Evolutionary conservation across 2,797 vertebrate genomes (phyloP), one percentile per base, ranked within the genome.

Genomic region (Loriculus beryllinus): DNA sequence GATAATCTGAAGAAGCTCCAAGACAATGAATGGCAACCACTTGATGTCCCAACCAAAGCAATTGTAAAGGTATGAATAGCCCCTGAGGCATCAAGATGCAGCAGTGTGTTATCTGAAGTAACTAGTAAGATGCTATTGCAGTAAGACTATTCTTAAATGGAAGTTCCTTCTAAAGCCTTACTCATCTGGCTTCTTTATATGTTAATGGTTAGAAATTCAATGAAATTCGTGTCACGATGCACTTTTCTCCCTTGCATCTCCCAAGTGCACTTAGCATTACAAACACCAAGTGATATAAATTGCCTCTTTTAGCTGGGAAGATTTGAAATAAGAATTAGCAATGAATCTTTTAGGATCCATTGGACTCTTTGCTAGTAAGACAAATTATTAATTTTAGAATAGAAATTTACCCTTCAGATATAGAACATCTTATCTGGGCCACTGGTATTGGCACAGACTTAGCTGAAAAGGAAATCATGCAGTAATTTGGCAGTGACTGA

Each of bases 1-100:
- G 97, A 95, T 11, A 96, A 98, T 49, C 96, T 99, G 72, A 98
- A 95, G 92, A 98, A 98, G 70, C 98, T 99, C 45, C 98, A 99
- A 93, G 95, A 97, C 49, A 98, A 97, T 26, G 96, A 96, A 15
- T 99, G 99, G 99, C 97, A 98, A 93, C 98, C 98, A 56, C 97
- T 95, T 83, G 97, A 97, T 11, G 95, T 95, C 19, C 95, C 96
- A 52, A 96, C 94, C 86, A 98, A 97, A 92, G 98, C 97, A 96
- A 59, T 91, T 31, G 83, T 97, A 65, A 99, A 98, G 98, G 99
- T 99, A 97, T 83, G 90, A 81, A 10, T 5, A 37, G 6, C 14
- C 45, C 48, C 40, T 49, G 16, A 62, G 60, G 10, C 1, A 0
- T 39, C 15, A 11, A 26, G 39, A 19, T 47, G 33, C 51, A 67